Evolutionary conservation across 2,113 vertebrate species (phyloP).

Genomic region (Chitala chitala): DNA sequence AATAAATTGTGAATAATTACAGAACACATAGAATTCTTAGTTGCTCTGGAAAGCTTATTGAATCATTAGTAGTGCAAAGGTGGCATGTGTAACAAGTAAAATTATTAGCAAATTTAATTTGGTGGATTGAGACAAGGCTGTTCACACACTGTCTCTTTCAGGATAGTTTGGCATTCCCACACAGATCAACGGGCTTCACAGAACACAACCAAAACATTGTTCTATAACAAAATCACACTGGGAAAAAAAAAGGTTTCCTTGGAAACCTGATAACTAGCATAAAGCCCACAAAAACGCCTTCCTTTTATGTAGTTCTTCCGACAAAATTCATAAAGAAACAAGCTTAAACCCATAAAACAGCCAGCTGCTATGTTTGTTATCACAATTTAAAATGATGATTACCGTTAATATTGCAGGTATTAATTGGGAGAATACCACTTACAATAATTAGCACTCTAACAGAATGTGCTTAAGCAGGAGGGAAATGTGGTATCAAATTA

Average conservation of each 20-base stretch:
- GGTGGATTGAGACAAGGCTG: neutral
- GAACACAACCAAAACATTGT: neutral
- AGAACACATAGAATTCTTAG: neutral
- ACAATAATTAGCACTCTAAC: neutral
- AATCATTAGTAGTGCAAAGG: slow-evolving; percentile 5
- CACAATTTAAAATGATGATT: slow-evolving; percentile 3
- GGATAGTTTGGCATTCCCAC: neutral
- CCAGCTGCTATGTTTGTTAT: neutral
- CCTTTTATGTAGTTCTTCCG: neutral
- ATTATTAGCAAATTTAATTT: neutral
- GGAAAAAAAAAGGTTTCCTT: neutral
- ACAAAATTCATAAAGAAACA: neutral
- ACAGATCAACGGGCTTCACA: neutral
- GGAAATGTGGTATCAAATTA: neutral
- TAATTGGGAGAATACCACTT: neutral
- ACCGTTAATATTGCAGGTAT: neutral
- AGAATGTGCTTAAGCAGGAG: neutral
- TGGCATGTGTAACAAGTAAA: neutral
- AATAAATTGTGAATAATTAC: neutral
- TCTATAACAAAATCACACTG: slow-evolving; percentile 11
- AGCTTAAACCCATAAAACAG: neutral
- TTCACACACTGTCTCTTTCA: neutral
- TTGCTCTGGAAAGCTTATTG: neutral
- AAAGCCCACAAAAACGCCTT: neutral
- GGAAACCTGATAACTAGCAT: slow-evolving; percentile 15